Evolutionary conservation across 2,797 vertebrate genomes (phyloP), one percentile per base, ranked within the genome.

Genomic region (Chaetodon trifasciatus): DNA sequence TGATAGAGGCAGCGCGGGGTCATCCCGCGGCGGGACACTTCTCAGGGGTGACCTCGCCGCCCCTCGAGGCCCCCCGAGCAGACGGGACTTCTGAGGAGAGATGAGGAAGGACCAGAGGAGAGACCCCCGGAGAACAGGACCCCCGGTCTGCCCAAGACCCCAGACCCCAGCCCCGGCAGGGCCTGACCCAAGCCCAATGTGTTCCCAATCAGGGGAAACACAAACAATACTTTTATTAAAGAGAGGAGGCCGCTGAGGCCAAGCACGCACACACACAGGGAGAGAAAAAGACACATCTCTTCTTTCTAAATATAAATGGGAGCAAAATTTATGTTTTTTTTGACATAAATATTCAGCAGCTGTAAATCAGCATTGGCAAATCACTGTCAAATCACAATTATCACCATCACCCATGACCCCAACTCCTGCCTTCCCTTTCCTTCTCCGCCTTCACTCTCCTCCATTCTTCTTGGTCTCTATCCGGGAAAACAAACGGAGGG

Each of bases 221-320:
- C 96, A 97, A 98, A 98, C 97, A 97, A 96, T 95, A 96, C 79
- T 92, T 97, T 97, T 97, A 98, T 97, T 98, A 97, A 97, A 97
- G 91, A 82, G 88, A 96, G 95, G 69, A 82, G 84, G 68, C 74
- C 16, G 12, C 81, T 47, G 81, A 87, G 79, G 56, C 65, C 56
- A 76, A 53, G 28, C 46, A 35, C 62, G 60, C 49, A 55, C 66
- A 63, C 64, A 53, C 15, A 63, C n/a, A n/a, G 23, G 8, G 9
- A 68, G 7, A 82, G 32, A 37, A 5, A 62, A n/a, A 60, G 23
- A 57, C 56, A 23, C 6, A 24, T 55, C 50, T 60, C 46, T 68
- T n/a, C 17, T n/a, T 35, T 64, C 11, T 70, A 8, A 74, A 40
- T 49, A 67, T 47, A 53, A 82, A 74, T 73, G 10, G 61, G 46